Evolutionary conservation across 2,797 vertebrate genomes (phyloP).

Genomic region (Hipposideros larvatus): DNA sequence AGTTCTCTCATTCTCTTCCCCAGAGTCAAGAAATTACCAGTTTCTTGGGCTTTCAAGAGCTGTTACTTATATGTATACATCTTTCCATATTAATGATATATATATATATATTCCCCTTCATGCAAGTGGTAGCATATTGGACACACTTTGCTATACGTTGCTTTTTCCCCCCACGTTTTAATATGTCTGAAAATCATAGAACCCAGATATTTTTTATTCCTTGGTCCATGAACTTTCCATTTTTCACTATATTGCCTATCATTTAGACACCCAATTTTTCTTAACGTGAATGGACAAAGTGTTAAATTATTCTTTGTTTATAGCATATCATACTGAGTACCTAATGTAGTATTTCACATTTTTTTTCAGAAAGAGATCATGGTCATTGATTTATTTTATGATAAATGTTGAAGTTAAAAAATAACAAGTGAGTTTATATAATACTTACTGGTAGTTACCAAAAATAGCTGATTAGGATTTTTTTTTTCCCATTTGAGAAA

Average conservation of each 20-base stretch:
- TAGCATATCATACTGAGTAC: not conserved
- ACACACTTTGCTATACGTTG: not conserved
- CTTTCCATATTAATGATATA: not conserved
- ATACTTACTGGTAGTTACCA: slow-evolving; percentile 28
- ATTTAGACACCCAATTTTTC: slow-evolving; percentile 16
- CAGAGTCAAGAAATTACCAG: not conserved
- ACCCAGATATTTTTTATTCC: slow-evolving; percentile 8
- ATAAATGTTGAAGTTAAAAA: slow-evolving; percentile 63
- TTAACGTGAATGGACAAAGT: slow-evolving; percentile 41
- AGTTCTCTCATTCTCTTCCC: not conserved
- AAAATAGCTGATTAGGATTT: slow-evolving; percentile 6
- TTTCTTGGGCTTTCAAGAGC: slow-evolving; percentile 35
- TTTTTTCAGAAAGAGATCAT: slow-evolving; percentile 25
- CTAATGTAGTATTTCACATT: slow-evolving; percentile 21
- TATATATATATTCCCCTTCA: slow-evolving; percentile 23
- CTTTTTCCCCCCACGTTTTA: not conserved
- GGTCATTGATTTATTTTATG: slow-evolving; percentile 45
- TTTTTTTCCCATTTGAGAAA: slow-evolving; percentile 66
- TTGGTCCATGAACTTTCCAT: slow-evolving; percentile 36
- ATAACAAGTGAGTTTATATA: slow-evolving; percentile 46
- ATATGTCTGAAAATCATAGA: slow-evolving; percentile 43
- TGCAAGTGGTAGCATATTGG: not conserved
- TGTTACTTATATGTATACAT: not conserved
- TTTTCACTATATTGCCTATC: not conserved
- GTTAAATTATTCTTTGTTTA: slow-evolving; percentile 37